These are phyloP conservation scores for Ophonus ardosiacus DNA, from an alignment of 2,888 invertebrate genomes.

Conservation along the genomic window DNA sequence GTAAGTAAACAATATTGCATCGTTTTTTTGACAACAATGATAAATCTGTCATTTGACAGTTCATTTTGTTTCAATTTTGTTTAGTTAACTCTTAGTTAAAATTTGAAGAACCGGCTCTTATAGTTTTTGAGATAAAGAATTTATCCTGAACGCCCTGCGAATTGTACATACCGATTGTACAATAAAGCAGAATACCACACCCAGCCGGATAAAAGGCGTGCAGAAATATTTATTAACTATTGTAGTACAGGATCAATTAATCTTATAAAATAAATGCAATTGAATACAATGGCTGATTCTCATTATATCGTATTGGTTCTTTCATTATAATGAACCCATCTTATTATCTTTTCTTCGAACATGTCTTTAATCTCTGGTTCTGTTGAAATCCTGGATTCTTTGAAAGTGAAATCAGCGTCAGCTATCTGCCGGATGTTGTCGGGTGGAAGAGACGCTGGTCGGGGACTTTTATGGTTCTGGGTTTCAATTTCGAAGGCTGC, in stretches of 20 bases:
- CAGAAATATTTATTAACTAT: background rate
- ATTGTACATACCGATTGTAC: too few relatives aligned
- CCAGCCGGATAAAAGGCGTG: too few relatives aligned
- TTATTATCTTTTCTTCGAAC: background rate
- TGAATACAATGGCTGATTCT: background rate
- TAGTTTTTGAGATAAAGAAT: too few relatives aligned
- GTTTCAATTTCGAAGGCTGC: constrained; percentile 29
- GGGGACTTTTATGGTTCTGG: constrained; percentile 13
- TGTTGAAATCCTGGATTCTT: constrained; percentile 21
- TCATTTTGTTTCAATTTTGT: too few relatives aligned
- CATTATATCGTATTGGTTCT: background rate
- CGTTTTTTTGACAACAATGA: too few relatives aligned
- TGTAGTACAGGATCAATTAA: background rate
- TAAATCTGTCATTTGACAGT: too few relatives aligned
- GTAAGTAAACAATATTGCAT: too few relatives aligned
- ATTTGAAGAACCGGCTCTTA: too few relatives aligned
- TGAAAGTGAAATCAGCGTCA: constrained; percentile 41
- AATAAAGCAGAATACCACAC: too few relatives aligned
- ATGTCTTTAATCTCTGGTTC: background rate
- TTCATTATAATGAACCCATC: background rate
- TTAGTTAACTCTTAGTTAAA: too few relatives aligned
- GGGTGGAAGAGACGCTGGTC: background rate
- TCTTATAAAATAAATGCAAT: background rate
- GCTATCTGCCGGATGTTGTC: constrained; percentile 48
- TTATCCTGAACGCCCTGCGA: too few relatives aligned